Evolutionary conservation across 2,888 invertebrate genomes (phyloP).

Genomic region (Andrena bucephala): DNA sequence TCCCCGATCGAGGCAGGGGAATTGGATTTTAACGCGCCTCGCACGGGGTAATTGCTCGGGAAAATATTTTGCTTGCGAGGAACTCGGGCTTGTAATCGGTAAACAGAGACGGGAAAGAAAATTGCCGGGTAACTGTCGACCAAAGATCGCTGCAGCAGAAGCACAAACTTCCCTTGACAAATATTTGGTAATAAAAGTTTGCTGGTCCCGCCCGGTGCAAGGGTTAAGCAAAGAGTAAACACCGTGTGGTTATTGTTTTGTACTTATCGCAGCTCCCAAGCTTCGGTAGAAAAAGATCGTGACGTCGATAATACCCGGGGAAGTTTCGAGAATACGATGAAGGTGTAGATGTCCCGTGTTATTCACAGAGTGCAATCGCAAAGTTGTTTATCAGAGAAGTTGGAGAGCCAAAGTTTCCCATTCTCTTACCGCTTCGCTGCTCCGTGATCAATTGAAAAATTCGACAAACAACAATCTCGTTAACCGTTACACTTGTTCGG

Average conservation of each 20-base stretch:
- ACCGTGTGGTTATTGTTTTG: conserved; percentile 31
- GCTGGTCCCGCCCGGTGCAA: neutral
- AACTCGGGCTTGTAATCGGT: neutral
- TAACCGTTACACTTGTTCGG: neutral
- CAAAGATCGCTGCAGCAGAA: conserved; percentile 1
- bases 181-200: conserved; percentile 39
- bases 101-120: neutral
- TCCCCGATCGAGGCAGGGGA: too few species aligned
- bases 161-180: conserved; percentile 18
- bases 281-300: neutral
- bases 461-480: neutral
- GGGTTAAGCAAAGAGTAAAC: conserved; percentile 24
- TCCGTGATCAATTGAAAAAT: too few species aligned
- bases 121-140: too few species aligned
- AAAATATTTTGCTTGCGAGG: neutral
- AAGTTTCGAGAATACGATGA: conserved; percentile 7
- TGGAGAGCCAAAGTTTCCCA: neutral
- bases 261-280: conserved; percentile 18
- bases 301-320: conserved; percentile 1
- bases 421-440: neutral
- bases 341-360: conserved; percentile 16
- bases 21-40: too few species aligned
- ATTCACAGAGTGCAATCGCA: conserved; percentile 15
- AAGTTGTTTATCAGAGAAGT: conserved; percentile 24
- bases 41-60: too few species aligned